Percentiles rank a stretch among this genome's conserved stretches.
Evolutionary conservation across 2,113 vertebrate genomes (phyloP).

Genomic region (Panurus biarmicus): DNA sequence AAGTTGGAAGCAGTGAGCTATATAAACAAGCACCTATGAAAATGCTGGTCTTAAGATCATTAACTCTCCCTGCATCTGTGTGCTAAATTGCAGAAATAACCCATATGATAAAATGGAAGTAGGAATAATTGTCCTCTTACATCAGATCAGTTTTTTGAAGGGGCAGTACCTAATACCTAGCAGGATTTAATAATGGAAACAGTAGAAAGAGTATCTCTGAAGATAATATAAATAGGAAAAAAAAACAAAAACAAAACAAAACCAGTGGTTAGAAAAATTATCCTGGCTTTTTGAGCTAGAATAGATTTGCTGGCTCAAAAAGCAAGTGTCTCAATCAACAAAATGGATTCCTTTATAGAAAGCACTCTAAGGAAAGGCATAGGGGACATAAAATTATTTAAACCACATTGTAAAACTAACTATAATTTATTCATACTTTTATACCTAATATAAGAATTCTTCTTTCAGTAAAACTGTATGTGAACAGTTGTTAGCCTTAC

Average conservation of each 20-base stretch:
- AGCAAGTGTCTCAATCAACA: background rate
- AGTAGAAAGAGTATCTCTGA: background rate
- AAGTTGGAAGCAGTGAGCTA: background rate
- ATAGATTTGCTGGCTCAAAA: background rate
- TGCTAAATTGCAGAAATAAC: background rate
- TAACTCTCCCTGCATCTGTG: background rate
- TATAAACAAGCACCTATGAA: background rate
- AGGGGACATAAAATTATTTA: background rate
- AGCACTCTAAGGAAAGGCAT: background rate
- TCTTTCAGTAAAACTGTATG: background rate
- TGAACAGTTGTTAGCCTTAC: background rate
- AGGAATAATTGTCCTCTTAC: background rate
- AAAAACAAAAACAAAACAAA: no score
- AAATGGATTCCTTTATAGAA: background rate
- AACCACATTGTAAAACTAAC: background rate
- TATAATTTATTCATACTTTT: background rate
- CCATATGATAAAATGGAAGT: background rate
- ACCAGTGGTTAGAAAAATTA: background rate
- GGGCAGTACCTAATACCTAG: background rate
- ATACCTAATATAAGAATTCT: background rate
- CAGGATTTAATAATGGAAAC: background rate
- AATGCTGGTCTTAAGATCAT: background rate
- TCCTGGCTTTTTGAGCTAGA: background rate
- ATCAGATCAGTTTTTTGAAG: background rate
- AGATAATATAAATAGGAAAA: background rate